Percentiles rank a stretch among this genome's conserved stretches.
phyloP scores from a whole-genome alignment of 1,140 invertebrate genomes.

The Drosophila littoralis region DNA sequence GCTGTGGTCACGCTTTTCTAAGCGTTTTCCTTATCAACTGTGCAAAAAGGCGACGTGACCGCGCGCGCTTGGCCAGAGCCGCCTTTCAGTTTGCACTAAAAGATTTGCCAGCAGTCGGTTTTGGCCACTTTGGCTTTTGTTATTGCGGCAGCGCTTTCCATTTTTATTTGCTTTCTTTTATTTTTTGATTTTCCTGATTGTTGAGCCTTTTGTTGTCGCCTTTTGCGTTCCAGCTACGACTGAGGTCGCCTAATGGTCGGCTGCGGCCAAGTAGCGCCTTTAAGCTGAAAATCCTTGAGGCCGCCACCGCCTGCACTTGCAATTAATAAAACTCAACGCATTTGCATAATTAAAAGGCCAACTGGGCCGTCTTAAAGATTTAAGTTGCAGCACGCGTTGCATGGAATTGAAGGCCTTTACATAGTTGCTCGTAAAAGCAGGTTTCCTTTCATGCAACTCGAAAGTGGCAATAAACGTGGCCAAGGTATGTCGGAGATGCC shows the following conservation, averaged over 20 bases:
- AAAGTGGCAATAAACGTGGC: slow-evolving; percentile 75
- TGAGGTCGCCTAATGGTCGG: slow-evolving; percentile 63
- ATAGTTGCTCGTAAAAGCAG: slow-evolving; percentile 72
- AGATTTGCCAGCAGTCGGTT: slow-evolving; percentile 56
- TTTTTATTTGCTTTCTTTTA: slow-evolving; percentile 19
- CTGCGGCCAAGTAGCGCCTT: slow-evolving; percentile 44
- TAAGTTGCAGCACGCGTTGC: slow-evolving; percentile 29
- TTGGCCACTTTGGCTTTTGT: slow-evolving; percentile 56
- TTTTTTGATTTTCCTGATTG: not conserved
- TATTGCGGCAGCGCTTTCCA: slow-evolving; percentile 9
- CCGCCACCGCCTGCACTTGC: slow-evolving; percentile 28
- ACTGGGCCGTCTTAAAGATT: slow-evolving; percentile 56
- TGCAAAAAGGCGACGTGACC: slow-evolving; percentile 61
- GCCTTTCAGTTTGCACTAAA: slow-evolving; percentile 75
- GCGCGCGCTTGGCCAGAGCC: slow-evolving; percentile 48
- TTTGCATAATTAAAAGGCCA: slow-evolving; percentile 77
- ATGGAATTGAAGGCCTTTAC: slow-evolving; percentile 20
- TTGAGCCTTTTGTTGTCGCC: slow-evolving; percentile 24
- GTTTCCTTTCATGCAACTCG: slow-evolving; percentile 78
- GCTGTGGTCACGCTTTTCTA: slow-evolving; percentile 79
- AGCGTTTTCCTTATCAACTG: slow-evolving; percentile 74
- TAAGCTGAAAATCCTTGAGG: slow-evolving; percentile 37
- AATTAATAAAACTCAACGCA: slow-evolving; percentile 76
- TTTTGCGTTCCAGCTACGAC: slow-evolving; percentile 22
- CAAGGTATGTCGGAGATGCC: slow-evolving; percentile 52